phyloP scores from a whole-genome alignment of 2,797 vertebrate species.

The Rhodeus uyekii region DNA sequence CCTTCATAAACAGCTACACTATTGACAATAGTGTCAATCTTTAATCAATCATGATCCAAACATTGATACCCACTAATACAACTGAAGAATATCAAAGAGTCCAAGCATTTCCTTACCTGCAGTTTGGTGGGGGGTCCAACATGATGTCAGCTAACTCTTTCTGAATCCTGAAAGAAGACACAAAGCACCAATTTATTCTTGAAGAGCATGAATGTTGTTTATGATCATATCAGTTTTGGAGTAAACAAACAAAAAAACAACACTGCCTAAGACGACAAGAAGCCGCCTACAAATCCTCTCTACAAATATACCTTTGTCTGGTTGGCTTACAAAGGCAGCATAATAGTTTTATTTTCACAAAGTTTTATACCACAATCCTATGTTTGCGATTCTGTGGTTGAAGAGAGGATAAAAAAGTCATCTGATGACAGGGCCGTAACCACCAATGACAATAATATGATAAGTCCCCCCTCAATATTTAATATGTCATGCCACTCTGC shows the following conservation, averaged over 20 bases:
- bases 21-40: background rate
- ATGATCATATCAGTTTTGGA: too few species aligned
- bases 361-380: background rate
- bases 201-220: too few species aligned
- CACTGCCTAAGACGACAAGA: background rate
- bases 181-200: background rate
- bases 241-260: too few species aligned
- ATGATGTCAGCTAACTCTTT: conserved; percentile 97
- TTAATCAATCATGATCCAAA: background rate
- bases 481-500: background rate
- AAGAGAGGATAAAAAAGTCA: background rate
- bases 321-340: background rate
- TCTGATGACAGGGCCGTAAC: background rate
- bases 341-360: background rate
- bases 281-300: background rate
- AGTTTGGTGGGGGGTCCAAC: conserved; percentile 95
- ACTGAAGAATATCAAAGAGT: background rate
- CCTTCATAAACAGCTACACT: background rate
- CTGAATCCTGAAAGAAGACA: conserved; percentile 85
- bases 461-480: background rate
- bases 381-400: background rate
- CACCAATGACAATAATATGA: background rate
- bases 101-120: conserved; percentile 79
- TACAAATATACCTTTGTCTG: background rate
- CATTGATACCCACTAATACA: background rate